Conservation (phyloP, 1,140 invertebrate genomes). For the Caenorhabditis briggsae region DNA sequence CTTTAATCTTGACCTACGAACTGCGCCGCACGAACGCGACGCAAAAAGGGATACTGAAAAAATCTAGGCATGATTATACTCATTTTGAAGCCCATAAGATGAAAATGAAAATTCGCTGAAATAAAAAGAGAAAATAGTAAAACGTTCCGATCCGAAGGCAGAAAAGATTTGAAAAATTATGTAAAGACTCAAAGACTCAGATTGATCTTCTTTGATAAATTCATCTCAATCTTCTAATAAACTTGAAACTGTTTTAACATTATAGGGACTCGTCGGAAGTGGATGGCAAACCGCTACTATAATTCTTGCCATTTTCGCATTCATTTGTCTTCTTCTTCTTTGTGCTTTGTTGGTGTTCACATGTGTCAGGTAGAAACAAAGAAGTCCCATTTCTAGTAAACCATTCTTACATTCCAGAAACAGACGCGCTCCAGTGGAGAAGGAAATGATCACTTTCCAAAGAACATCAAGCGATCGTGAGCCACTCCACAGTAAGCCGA, state of each 20-base stretch:
- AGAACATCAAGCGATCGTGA: slow-evolving; percentile 38
- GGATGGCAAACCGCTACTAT: slow-evolving; percentile 73
- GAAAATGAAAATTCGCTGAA: too few species aligned
- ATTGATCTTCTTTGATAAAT: too few species aligned
- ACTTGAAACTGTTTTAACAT: background rate
- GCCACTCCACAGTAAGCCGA: slow-evolving; percentile 19
- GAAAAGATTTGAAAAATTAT: too few species aligned
- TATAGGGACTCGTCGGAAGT: slow-evolving; percentile 71
- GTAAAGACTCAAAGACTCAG: too few species aligned
- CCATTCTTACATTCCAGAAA: slow-evolving; percentile 15
- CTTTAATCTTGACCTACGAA: too few species aligned
- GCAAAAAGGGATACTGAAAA: too few species aligned
- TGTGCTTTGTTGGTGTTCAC: slow-evolving; percentile 56
- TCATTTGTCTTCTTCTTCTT: slow-evolving; percentile 69
- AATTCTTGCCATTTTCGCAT: slow-evolving; percentile 66
- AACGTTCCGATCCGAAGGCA: too few species aligned
- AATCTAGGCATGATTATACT: too few species aligned
- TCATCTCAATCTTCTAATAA: too few species aligned
- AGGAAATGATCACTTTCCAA: slow-evolving; percentile 56
- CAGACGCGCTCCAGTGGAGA: slow-evolving; percentile 19
- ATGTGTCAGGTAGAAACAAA: background rate
- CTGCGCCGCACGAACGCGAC: too few species aligned
- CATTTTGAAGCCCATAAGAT: too few species aligned
- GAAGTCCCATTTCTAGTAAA: background rate
- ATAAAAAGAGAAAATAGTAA: too few species aligned